Base-by-base conservation (phyloP, 1,140 invertebrate genomes). In the Ptiloglossa arizonensis region DNA sequence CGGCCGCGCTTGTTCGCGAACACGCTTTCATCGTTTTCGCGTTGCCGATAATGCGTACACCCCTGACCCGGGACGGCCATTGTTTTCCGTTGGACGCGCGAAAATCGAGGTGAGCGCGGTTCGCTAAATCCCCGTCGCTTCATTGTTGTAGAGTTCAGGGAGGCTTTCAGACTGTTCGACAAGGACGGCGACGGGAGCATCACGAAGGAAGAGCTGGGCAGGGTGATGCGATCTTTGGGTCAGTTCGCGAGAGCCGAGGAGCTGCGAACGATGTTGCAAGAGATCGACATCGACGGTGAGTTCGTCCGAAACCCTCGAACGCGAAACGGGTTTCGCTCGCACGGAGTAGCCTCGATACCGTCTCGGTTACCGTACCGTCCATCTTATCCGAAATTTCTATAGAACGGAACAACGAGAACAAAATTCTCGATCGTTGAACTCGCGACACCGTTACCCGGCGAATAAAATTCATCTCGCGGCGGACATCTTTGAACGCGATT, bases 101-200 rank as follows among this genome's bases (percentile, higher is more conserved):
- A 9, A n/a, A n/a, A 11, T 35, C 44, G 13, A 62, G 1, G 0
- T 0, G 46, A 22, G 2, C 9, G 0, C 9, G 59, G 15, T 35
- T n/a, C 32, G 22, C 9, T 44, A 57, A 44, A 44, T 3, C 1
- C 17, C 0, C 6, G 13, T 9, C 22, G 46, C 41, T 19, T 46
- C n/a, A 2, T 46, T 46, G 52, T 70, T 72, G 22, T 87, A 96
- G 97, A 97, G 90, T 97, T 97, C 86, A 95, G 96, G 41, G 97
- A 97, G 90, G 97, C 97, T 1, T 97, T 97, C 89, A 94, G 96
- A n/a, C 94, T 97, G 8, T 97, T 97, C 88, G 97, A 97, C 91
- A 97, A 97, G 91, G 96, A 97, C 86, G 96, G 96, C 2, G 97
- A 97, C 86, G 97, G 97, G 1, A 96, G 95, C 78, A 98, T 98